Conservation (phyloP, 2,888 invertebrate genomes). For the Prosopocoilus inquinatus region DNA sequence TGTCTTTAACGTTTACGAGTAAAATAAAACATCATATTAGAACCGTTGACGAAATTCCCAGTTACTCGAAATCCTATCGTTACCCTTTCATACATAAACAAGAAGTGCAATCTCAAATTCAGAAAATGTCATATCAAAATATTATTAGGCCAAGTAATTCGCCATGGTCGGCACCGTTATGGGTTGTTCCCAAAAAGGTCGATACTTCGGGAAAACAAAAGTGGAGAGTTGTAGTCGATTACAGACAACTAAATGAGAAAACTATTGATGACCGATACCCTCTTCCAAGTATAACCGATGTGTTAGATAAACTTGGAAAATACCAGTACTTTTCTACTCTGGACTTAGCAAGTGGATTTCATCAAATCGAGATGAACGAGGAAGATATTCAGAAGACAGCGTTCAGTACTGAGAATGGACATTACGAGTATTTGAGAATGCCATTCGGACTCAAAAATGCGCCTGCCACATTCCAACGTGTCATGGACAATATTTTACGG, state of each 20-base stretch:
- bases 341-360: slow-evolving; percentile 38
- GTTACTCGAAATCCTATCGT: slow-evolving; percentile 28
- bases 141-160: slow-evolving; percentile 26
- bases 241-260: slow-evolving; percentile 32
- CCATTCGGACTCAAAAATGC: slow-evolving; percentile 35
- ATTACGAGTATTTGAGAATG: slow-evolving; percentile 34
- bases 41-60: slow-evolving; percentile 22
- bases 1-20: slow-evolving; percentile 22
- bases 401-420: slow-evolving; percentile 32
- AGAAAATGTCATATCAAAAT: slow-evolving; percentile 24
- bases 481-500: slow-evolving; percentile 28
- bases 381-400: slow-evolving; percentile 36
- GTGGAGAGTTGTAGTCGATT: slow-evolving; percentile 28
- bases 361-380: slow-evolving; percentile 35
- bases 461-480: slow-evolving; percentile 30
- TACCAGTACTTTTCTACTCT: slow-evolving; percentile 36
- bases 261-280: slow-evolving; percentile 35
- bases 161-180: slow-evolving; percentile 29
- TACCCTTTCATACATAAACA: slow-evolving; percentile 32
- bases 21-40: slow-evolving; percentile 29
- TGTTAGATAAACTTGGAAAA: slow-evolving; percentile 37
- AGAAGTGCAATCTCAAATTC: slow-evolving; percentile 28
- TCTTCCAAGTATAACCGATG: slow-evolving; percentile 33
- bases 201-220: slow-evolving; percentile 28
- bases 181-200: slow-evolving; percentile 31